Base-by-base conservation (phyloP, 1,140 invertebrate genomes). In the Zeugodacus cucurbitae region DNA sequence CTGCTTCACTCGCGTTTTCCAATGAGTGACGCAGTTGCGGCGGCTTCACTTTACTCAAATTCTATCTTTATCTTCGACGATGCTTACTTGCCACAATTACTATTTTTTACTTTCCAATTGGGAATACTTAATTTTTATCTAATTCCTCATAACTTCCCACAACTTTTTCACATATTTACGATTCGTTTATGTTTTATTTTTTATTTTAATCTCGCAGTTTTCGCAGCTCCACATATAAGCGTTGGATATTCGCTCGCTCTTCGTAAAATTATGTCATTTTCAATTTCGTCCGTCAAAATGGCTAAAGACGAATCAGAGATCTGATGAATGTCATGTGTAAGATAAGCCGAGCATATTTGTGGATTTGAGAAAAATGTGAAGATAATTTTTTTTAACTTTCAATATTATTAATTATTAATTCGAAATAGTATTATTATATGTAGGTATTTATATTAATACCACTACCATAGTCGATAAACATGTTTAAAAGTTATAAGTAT, bases 201-300 rank as follows among this genome's bases (percentile, higher is more conserved):
- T 62, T 37, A 22, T 58, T 64, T 87, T 58, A 58, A 64, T 37
- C 34, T 87, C 86, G 17, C 57, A 59, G 54, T 59, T 87, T 87
- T 59, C 17, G 54, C 86, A 87, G 14, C 48, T 14, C 32, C 54
- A 87, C 57, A 29, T 17, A 87, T 22, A 87, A 59, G 22, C 17
- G 32, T 44, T 58, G 54, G 54, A 59, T 37, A 29, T 59, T 86
- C 17, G 8, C 58, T 64, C 32, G 54, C 54, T 87, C 22, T 87
- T 59, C 32, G 86, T 87, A 87, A 59, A 87, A 87, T 87, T 87
- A 87, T 87, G 86, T 87, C 86, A 87, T 87, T 87, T 87, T 82
- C 74, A 82, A 17, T 82, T 82, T 54, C 86, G 34, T 59, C 44
- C n/a, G 48, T 57, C 85, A 86, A 86, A 86, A 86, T 34, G 44